Percentiles rank a stretch among this genome's conserved stretches.
Evolutionary conservation across 1,140 invertebrate genomes (phyloP).

Genomic region (Achroia grisella): DNA sequence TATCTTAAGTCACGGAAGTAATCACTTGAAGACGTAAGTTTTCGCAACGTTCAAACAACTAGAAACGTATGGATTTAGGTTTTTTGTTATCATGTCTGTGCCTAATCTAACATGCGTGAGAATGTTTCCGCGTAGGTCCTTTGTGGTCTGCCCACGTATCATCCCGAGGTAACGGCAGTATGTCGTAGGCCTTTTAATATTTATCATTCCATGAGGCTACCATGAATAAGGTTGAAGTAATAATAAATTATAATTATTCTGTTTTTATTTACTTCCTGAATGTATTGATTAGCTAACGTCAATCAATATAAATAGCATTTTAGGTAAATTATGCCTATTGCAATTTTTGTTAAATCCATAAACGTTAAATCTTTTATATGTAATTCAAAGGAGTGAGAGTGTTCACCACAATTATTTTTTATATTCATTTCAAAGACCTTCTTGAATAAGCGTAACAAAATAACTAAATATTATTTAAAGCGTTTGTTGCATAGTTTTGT

Average conservation of each 20-base stretch:
- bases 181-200: conserved; percentile 28
- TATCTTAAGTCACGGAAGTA: background rate
- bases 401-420: no score
- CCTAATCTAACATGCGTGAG: conserved; percentile 27
- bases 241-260: conserved; percentile 21
- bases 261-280: conserved; percentile 20
- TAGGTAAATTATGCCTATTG: no score
- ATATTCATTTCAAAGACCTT: no score
- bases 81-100: conserved; percentile 1
- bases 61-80: background rate
- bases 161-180: conserved; percentile 38
- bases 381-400: no score
- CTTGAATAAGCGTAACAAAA: no score
- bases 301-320: no score
- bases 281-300: no score
- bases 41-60: no score
- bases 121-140: conserved; percentile 54
- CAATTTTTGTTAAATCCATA: no score
- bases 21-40: no score
- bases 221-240: conserved; percentile 25
- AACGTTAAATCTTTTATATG: no score
- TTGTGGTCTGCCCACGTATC: conserved; percentile 52
- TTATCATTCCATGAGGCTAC: conserved; percentile 50
- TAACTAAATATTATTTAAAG: no score
- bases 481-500: conserved; percentile 4